Evolutionary conservation across 2,888 invertebrate species (phyloP).

Genomic region (Lycocerus yunnanus): DNA sequence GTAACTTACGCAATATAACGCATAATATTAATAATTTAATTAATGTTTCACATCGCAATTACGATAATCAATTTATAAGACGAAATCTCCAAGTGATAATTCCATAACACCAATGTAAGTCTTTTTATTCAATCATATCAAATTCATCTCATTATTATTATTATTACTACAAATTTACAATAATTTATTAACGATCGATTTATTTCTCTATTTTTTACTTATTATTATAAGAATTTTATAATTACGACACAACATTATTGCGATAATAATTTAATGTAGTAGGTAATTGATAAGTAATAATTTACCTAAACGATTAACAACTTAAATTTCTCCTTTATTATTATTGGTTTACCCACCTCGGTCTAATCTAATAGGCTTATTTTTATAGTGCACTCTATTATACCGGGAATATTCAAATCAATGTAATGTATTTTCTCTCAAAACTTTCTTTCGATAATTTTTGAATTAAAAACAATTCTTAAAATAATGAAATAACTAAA

Average conservation of each 20-base stretch:
- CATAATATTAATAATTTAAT: slow-evolving; percentile 10
- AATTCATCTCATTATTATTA: background rate
- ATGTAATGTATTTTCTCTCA: background rate
- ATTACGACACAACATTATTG: background rate
- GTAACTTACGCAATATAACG: slow-evolving; percentile 18
- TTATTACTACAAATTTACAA: background rate
- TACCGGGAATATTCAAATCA: background rate
- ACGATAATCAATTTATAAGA: background rate
- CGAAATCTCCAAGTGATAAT: background rate
- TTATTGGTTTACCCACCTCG: background rate
- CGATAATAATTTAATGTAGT: background rate
- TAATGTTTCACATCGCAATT: background rate
- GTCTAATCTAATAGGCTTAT: background rate
- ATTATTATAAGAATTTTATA: background rate
- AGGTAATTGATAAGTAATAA: background rate
- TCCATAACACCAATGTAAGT: background rate
- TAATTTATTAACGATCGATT: background rate
- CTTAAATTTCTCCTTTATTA: background rate
- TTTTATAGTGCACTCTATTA: background rate
- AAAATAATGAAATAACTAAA: too few relatives aligned
- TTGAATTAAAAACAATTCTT: background rate
- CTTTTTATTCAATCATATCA: background rate
- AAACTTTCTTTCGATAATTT: background rate
- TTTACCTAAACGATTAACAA: background rate
- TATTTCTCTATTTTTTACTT: background rate